These are phyloP conservation scores for Quadroppia sp. DNA, from an alignment of 2,888 invertebrate genomes.

Conservation along the genomic window DNA sequence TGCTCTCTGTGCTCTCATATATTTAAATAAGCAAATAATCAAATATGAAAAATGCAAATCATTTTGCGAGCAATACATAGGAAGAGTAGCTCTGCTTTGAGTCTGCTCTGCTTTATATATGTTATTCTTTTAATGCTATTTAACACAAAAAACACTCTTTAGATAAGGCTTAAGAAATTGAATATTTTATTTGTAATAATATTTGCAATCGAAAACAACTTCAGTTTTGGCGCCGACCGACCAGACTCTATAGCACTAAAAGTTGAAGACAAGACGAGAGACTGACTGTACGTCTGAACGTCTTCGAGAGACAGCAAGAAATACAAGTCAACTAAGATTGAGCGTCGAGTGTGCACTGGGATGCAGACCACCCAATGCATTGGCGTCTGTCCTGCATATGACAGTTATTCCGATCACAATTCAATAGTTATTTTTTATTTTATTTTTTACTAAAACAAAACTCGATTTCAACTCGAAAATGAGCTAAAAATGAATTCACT, in stretches of 20 bases:
- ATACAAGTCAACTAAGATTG: conserved; percentile 5
- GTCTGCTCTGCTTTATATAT: background rate
- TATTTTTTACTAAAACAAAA: background rate
- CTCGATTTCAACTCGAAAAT: conserved; percentile 1
- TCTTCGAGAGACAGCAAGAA: background rate
- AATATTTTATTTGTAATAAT: conserved; percentile 34
- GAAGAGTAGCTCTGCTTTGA: background rate
- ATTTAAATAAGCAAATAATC: conserved; percentile 29
- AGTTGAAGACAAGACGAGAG: conserved; percentile 12
- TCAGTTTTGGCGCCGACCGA: conserved; percentile 24
- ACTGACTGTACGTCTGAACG: background rate
- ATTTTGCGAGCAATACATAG: background rate
- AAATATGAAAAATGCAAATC: conserved; percentile 29
- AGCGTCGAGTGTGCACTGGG: background rate
- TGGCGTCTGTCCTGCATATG: conserved; percentile 34
- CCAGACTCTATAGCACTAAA: conserved; percentile 32
- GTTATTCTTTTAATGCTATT: conserved; percentile 4
- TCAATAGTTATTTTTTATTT: background rate
- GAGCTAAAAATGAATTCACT: conserved; percentile 27
- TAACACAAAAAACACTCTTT: conserved; percentile 9
- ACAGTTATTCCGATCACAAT: conserved; percentile 5
- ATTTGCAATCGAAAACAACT: conserved; percentile 30
- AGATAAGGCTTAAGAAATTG: conserved; percentile 32
- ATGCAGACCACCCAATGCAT: conserved; percentile 32
- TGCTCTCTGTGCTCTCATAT: conserved; percentile 3